Conservation (phyloP, 2,888 invertebrate genomes). For the Amblyjoppa proteus region DNA sequence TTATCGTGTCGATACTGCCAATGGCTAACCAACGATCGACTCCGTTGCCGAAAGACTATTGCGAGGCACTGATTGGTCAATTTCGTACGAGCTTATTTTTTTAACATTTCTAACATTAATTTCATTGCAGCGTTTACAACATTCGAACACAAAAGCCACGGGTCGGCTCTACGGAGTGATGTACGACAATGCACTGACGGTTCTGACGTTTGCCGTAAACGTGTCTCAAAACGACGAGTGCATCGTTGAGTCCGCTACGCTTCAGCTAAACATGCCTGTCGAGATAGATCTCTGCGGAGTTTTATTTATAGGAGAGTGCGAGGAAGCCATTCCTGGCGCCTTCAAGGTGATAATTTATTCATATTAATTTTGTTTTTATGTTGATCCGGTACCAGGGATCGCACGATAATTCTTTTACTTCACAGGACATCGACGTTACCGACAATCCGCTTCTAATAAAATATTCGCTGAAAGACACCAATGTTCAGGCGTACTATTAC, state of each 20-base stretch:
- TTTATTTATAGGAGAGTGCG: slow-evolving; percentile 88
- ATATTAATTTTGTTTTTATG: neutral
- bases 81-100: neutral
- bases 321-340: slow-evolving; percentile 87
- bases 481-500: slow-evolving; percentile 89
- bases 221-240: slow-evolving; percentile 86
- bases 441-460: slow-evolving; percentile 91
- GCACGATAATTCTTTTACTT: slow-evolving; percentile 28
- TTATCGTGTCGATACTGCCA: slow-evolving; percentile 1
- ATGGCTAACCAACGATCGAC: slow-evolving; percentile 28
- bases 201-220: slow-evolving; percentile 90
- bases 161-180: slow-evolving; percentile 92
- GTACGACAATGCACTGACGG: slow-evolving; percentile 89
- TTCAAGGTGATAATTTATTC: slow-evolving; percentile 84
- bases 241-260: slow-evolving; percentile 83
- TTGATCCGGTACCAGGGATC: neutral
- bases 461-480: slow-evolving; percentile 86
- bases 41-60: neutral
- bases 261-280: slow-evolving; percentile 90
- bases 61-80: neutral
- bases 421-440: slow-evolving; percentile 91
- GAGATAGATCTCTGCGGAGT: slow-evolving; percentile 92
- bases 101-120: neutral
- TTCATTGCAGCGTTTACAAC: slow-evolving; percentile 88
- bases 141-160: slow-evolving; percentile 87